Evolutionary conservation across 2,113 vertebrate species (phyloP).

Genomic region (Perca flavescens): DNA sequence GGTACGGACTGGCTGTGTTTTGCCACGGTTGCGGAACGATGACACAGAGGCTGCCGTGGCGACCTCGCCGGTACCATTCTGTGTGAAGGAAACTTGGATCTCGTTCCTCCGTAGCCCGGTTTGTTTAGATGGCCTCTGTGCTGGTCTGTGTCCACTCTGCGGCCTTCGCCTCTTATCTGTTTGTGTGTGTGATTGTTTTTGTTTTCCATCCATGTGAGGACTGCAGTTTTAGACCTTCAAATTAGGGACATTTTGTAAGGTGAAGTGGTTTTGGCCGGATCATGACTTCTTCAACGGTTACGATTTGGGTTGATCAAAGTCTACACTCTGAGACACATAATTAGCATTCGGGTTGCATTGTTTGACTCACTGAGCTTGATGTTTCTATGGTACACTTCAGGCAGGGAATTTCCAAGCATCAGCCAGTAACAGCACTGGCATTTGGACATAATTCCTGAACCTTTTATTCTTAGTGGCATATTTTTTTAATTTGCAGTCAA

Average conservation of each 20-base stretch:
- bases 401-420: conserved; percentile 38
- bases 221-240: not conserved
- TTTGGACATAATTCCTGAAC: not conserved
- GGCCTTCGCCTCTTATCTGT: conserved; percentile 69
- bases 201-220: conserved; percentile 45
- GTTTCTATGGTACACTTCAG: conserved; percentile 57
- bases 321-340: not conserved
- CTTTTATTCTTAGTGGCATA: not conserved
- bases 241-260: conserved; percentile 9
- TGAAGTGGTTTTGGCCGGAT: conserved; percentile 5
- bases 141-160: conserved; percentile 86
- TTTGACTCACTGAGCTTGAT: conserved; percentile 24
- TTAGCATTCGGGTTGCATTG: not conserved
- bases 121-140: conserved; percentile 89
- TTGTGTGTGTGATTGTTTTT: conserved; percentile 31
- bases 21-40: conserved; percentile 49
- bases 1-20: conserved; percentile 63
- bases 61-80: conserved; percentile 91
- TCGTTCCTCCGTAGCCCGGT: conserved; percentile 56
- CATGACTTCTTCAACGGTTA: not conserved
- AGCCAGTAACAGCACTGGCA: not conserved
- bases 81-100: conserved; percentile 47
- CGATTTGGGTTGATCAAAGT: not conserved
- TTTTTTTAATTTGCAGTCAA: conserved; percentile 28
- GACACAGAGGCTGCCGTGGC: conserved; percentile 78